A percentile compares a stretch with the other conserved stretches of the same genome.
Evolutionary conservation across 2,888 invertebrate genomes (phyloP).

Genomic region (Tolmerus cingulatus): DNA sequence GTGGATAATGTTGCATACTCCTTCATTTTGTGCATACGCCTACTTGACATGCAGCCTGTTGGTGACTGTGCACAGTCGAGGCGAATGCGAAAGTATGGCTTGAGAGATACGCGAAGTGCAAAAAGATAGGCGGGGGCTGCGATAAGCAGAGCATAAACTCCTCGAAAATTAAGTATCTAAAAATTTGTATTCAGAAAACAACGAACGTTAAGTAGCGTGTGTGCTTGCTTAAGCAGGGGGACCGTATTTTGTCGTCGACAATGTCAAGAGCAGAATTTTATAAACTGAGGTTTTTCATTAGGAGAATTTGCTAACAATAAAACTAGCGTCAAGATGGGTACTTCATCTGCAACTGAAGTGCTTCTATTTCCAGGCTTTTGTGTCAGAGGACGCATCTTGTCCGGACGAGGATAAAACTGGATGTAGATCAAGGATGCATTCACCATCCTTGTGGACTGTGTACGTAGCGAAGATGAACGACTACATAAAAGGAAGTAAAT

Average conservation of each 20-base stretch:
- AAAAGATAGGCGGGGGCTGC: not conserved
- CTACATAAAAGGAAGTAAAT: not conserved
- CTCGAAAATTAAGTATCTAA: not conserved
- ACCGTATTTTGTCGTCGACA: conserved; percentile 12
- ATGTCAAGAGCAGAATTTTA: conserved; percentile 20
- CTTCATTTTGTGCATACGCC: not conserved
- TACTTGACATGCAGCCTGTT: not conserved
- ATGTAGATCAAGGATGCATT: conserved; percentile 1
- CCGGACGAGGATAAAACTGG: not conserved
- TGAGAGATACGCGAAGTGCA: not conserved
- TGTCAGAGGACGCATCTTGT: not conserved
- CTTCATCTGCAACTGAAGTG: conserved; percentile 21
- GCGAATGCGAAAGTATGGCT: not conserved
- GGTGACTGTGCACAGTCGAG: not conserved
- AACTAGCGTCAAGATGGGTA: not conserved
- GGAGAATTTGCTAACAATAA: conserved; percentile 21
- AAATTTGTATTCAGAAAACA: conserved; percentile 4
- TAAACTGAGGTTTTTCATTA: conserved; percentile 19
- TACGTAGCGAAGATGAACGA: not conserved
- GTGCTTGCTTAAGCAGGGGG: not conserved
- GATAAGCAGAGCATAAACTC: not conserved
- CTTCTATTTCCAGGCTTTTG: not conserved
- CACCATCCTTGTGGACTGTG: not conserved
- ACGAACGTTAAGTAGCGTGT: not conserved
- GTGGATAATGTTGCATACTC: not conserved